Evolutionary conservation across 2,797 vertebrate species (phyloP), one percentile per base, ranked within the genome.

Genomic region (Sebastes nivosus): DNA sequence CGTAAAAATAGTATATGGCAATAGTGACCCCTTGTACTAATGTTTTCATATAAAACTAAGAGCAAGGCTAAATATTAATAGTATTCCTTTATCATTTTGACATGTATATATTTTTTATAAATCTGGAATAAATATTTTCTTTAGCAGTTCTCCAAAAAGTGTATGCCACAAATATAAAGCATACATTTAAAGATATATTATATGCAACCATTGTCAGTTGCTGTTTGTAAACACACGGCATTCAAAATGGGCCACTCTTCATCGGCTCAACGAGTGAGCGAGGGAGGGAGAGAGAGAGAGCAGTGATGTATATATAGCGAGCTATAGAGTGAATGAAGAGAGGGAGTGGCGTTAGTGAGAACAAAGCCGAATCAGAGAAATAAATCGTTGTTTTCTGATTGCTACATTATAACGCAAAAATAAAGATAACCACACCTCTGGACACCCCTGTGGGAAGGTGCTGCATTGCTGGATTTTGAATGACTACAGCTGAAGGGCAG

Each of bases 331-430:
- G 50, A 52, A 54, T 54, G 50, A n/a, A 54, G 50, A 54, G 50
- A 54, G 50, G 46, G 46, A 20, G 18, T 7, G 8, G 50, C 0
- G 50, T 54, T 54, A n/a, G 50, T 54, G 20, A 54, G 50, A 54
- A 54, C 20, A 11, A 54, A 52, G 20, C 50, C 0, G 18, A 52
- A 52, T n/a, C 50, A 52, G 50, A 52, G 20, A 10, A 52, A n/a
- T 52, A 10, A 52, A 50, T 18, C 2, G 46, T 20, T 50, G 1
- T 20, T 2, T 50, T 20, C 46, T 50, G 46, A 50, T 50, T 50
- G 46, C 1, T 50, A 50, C 16, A 20, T 20, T 50, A 1, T 50
- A 50, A 50, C 0, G 18, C 46, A 50, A 0, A 50, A 50, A 50
- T 50, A 20, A 50, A 20, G 18, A 20, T 7, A 50, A 50, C 16